A percentile compares a stretch with the other conserved stretches of the same genome.
phyloP scores from a whole-genome alignment of 1,140 invertebrate genomes.

The Battus philenor region DNA sequence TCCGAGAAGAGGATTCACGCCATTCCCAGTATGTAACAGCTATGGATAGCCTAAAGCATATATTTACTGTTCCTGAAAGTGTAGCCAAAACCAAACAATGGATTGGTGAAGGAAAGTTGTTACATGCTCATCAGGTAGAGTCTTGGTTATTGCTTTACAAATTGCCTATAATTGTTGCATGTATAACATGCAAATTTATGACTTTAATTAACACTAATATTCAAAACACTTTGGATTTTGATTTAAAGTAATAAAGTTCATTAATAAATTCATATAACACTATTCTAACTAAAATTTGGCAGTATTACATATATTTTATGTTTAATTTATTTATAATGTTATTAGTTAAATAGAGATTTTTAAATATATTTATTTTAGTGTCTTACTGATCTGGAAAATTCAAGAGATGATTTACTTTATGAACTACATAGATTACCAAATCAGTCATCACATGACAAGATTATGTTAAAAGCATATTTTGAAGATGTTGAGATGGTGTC shows the following conservation, averaged over 20 bases:
- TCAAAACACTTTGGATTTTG: too few species aligned
- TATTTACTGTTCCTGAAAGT: constrained; percentile 98
- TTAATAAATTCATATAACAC: too few species aligned
- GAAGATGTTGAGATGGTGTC: constrained; percentile 95
- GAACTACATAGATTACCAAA: constrained; percentile 96
- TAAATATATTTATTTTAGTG: constrained; percentile 77
- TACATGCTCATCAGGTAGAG: constrained; percentile 96
- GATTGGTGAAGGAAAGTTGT: constrained; percentile 95
- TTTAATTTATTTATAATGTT: too few species aligned
- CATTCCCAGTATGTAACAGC: constrained; percentile 98
- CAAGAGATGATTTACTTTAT: constrained; percentile 95
- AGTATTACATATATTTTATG: too few species aligned
- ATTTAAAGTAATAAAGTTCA: too few species aligned
- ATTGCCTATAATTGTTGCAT: too few species aligned
- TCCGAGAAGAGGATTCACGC: constrained; percentile 93
- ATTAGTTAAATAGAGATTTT: too few species aligned
- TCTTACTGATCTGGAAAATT: constrained; percentile 96
- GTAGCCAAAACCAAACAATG: constrained; percentile 95
- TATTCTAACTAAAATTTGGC: too few species aligned
- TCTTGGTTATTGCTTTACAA: constrained; percentile 14
- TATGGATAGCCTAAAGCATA: constrained; percentile 98
- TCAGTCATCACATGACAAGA: constrained; percentile 92
- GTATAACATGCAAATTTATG: too few species aligned
- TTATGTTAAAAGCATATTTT: constrained; percentile 96
- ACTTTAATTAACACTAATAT: too few species aligned